Evolutionary conservation across 2,888 invertebrate genomes (phyloP), one percentile per base, ranked within the genome.

Genomic region (Rhamnusium bicolor): DNA sequence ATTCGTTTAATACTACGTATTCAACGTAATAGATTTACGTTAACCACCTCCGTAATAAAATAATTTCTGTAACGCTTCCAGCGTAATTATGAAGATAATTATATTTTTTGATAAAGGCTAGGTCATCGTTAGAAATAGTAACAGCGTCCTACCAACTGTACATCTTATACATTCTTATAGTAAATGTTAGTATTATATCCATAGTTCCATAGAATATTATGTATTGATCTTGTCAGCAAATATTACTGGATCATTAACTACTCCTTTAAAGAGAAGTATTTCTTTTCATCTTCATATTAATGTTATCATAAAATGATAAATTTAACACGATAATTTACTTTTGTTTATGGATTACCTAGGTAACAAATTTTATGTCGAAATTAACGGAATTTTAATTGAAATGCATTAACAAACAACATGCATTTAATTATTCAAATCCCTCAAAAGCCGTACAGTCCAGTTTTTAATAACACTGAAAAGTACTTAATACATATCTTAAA

Each of bases 11-110:
- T 19, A 10, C 3, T 40, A 40, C 40, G 40, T 40, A 40, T 40
- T 40, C 40, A 4, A n/a, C n/a, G 54, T 54, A 54, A 54, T 54
- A 54, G 54, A 54, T 54, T 54, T 24, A 24, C 54, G n/a, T 54
- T 24, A 54, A 24, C 24, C 18, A 19, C 18, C 3, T 21, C n/a
- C 10, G n/a, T 24, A 54, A 54, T 54, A 24, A 19, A 24, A 24
- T 27, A 21, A 24, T 24, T 54, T 24, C 24, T 24, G 24, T 21
- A 24, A 54, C 54, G 61, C 63, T 63, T 49, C 29, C 24, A 29
- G 27, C 16, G 18, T 49, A 63, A 63, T 63, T 51, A 29, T 49
- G 8, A 10, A 18, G 19, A 10, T 16, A 47, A 47, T 47, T 47
- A 47, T 47, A 8, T 2, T 46, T 2, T 51, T 19, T 18, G 51